A percentile compares a stretch with the other conserved stretches of the same genome.
Evolutionary conservation across 1,140 invertebrate species (phyloP).

Genomic region (Drosophila watanabei): DNA sequence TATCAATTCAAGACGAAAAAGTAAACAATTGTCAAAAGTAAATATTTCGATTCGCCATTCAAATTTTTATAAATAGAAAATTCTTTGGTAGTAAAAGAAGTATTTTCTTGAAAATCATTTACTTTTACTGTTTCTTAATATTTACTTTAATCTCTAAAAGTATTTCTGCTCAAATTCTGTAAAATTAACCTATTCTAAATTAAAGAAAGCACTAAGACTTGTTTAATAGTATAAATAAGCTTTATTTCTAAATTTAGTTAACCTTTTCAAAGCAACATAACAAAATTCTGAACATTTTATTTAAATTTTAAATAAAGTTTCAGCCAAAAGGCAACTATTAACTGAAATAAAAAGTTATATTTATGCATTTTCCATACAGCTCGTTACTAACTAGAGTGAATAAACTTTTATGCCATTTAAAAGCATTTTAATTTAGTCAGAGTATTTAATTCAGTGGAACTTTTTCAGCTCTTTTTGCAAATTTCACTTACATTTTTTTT

Average conservation of each 20-base stretch:
- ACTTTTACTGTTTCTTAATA: too few relatives aligned
- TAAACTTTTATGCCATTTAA: slow-evolving; percentile 20
- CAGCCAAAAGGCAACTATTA: not conserved
- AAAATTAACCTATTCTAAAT: not conserved
- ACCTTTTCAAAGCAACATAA: too few relatives aligned
- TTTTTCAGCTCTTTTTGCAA: slow-evolving; percentile 11
- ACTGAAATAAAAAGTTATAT: not conserved
- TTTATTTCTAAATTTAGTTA: too few relatives aligned
- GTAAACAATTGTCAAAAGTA: too few relatives aligned
- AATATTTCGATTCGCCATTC: too few relatives aligned
- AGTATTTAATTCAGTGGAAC: slow-evolving; percentile 9
- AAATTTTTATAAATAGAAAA: too few relatives aligned
- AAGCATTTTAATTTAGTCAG: slow-evolving; percentile 28
- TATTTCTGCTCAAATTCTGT: not conserved
- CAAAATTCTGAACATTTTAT: not conserved
- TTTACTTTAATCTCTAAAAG: too few relatives aligned
- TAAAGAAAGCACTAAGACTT: not conserved
- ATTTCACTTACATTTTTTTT: slow-evolving; percentile 15
- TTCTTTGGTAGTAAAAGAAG: too few relatives aligned
- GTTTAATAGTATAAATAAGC: not conserved
- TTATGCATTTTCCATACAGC: not conserved
- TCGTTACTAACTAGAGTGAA: not conserved
- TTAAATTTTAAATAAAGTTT: not conserved
- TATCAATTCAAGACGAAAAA: too few relatives aligned
- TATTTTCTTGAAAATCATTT: too few relatives aligned